These are phyloP conservation scores for Eutolmus rufibarbis DNA, from an alignment of 2,888 invertebrate species.

Conservation along the genomic window DNA sequence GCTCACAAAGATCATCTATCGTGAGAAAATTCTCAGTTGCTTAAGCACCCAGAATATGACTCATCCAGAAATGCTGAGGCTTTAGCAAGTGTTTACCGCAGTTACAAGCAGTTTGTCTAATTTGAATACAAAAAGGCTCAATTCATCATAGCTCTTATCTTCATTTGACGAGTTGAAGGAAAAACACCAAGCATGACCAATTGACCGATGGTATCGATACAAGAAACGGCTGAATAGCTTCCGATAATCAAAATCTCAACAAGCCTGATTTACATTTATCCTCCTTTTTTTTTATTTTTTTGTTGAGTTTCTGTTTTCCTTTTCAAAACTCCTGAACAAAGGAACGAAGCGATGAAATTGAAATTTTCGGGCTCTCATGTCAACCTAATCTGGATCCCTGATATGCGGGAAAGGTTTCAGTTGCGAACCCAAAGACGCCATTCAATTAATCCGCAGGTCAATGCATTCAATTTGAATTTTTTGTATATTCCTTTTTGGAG, in stretches of 20 bases:
- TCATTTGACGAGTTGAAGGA: background rate
- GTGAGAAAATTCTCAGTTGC: constrained; percentile 2
- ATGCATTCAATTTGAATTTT: constrained; percentile 9
- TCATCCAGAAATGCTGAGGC: background rate
- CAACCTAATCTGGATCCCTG: constrained; percentile 22
- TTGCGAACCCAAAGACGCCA: constrained; percentile 11
- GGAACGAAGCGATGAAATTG: constrained; percentile 15
- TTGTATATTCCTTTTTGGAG: background rate
- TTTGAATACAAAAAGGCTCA: constrained; percentile 15
- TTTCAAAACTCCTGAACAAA: constrained; percentile 2
- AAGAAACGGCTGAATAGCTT: constrained; percentile 1
- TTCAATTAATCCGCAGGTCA: constrained; percentile 29
- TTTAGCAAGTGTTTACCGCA: background rate
- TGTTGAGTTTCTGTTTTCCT: background rate
- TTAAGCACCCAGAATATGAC: background rate
- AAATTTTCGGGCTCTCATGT: constrained; percentile 12
- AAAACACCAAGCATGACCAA: background rate
- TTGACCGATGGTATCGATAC: background rate
- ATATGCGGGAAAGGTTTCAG: constrained; percentile 28
- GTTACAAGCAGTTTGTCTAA: background rate
- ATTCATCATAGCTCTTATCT: constrained; percentile 31
- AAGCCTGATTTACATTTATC: constrained; percentile 12
- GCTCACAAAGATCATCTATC: background rate
- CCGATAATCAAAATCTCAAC: constrained; percentile 28
- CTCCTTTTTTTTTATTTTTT: background rate